Evolutionary conservation across 2,113 vertebrate genomes (phyloP), one percentile per base, ranked within the genome.

Genomic region (Neolamprologus cancellatus): DNA sequence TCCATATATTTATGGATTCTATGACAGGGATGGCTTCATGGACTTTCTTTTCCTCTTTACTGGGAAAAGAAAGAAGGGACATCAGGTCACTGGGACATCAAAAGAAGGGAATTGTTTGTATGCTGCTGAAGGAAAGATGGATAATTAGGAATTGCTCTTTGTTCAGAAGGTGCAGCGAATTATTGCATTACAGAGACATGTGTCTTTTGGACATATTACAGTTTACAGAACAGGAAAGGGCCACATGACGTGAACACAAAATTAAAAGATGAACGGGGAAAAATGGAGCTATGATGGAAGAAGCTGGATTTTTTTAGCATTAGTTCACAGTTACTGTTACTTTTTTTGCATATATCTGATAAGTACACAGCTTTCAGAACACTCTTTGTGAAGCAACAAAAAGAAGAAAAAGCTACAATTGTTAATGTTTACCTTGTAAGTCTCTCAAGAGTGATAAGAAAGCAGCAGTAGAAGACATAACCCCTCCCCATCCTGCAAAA

Each of bases 301-400:
- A 93, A 95, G 91, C 87, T 93, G 88, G 87, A 94, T 95, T 78
- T 87, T 87, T 69, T 88, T 94, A 93, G 89, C 85, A 79, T 95
- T 94, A 96, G 90, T 94, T 96, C 96, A 96, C 95, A 96, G 95
- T 96, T 94, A 94, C 91, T 96, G 93, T 94, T 96, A 96, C 59
- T 20, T 64, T 36, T 59, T 96, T 96, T 96, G 96, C 96, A 97
- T 96, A 96, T 95, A 95, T 96, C 92, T 95, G 95, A 95, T 90
- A 93, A 97, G 94, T 94, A 87, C 93, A 59, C 92, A 92, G 90
- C 94, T 96, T 89, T 95, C 94, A 95, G 94, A 96, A 95, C 88
- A 93, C 94, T 96, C 91, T 96, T 92, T 94, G 93, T 94, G 92
- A 94, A 12, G 69, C 69, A 88, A 59, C 83, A 82, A 88, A 28